Evolutionary conservation across 2,888 invertebrate genomes (phyloP), one percentile per base, ranked within the genome.

Genomic region (Hedychridium roseum): DNA sequence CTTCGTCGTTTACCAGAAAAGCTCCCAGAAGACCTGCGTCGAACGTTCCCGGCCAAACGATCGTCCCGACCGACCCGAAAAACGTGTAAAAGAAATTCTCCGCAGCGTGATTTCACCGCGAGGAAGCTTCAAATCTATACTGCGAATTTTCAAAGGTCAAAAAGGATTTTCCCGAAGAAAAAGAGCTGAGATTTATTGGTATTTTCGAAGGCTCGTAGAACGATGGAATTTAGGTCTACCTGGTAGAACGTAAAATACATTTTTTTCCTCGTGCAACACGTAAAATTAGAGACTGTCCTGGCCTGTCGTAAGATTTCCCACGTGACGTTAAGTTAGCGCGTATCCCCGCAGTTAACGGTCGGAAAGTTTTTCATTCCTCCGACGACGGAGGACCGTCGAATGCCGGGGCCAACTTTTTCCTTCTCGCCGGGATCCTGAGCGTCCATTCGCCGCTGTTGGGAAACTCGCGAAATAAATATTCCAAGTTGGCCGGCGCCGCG

Each of bases 271-370:
- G 42, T 12, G 17, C 55, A 32, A 15, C 62, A 58, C 54, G 55
- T 58, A 62, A 60, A 60, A 60, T 62, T 60, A 54, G 47, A 41
- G 57, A 43, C 37, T 11, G 30, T 31, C 7, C 43, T 40, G 49
- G 45, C 43, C 34, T 54, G 52, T 51, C 38, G 45, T 40, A 45
- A 60, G 58, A 60, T 60, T 60, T 60, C 60, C 60, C 60, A 60
- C 45, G 54, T 52, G 60, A 54, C 50, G 38, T 50, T 38, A 38
- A 31, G 27, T 27, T 42, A 35, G 27, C 43, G 23, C 30, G 41
- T n/a, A n/a, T n/a, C n/a, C n/a, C n/a, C 34, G 51, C 28, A 42
- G 43, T 54, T 46, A 47, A 32, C 35, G 27, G 20, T 16, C 11
- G 16, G 26, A 15, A 40, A 38, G 21, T 51, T 54, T 30, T 47